A percentile compares a stretch with the other conserved stretches of the same genome.
phyloP scores from a whole-genome alignment of 2,888 invertebrate species.

The Lasioglossum pauxillum region DNA sequence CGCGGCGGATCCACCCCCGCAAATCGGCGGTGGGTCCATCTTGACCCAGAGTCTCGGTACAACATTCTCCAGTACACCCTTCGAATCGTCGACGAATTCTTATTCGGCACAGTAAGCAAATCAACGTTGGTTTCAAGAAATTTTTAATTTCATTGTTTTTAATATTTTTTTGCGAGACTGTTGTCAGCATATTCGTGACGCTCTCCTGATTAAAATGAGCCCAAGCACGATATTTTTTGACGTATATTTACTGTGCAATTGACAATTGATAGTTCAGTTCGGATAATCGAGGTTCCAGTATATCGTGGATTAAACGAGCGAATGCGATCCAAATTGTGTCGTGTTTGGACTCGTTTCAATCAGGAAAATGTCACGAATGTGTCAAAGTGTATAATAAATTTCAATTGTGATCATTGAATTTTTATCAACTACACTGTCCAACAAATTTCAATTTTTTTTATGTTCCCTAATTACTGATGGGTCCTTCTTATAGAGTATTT shows the following conservation, averaged over 20 bases:
- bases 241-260: not conserved
- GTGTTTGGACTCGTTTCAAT: not conserved
- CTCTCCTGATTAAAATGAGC: not conserved
- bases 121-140: not conserved
- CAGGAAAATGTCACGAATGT: not conserved
- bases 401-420: not conserved
- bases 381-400: not conserved
- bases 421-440: too few relatives aligned
- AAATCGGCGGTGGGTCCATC: not conserved
- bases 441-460: too few relatives aligned
- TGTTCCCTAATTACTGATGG: too few relatives aligned
- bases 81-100: not conserved
- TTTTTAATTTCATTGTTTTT: not conserved
- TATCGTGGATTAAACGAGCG: not conserved
- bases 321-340: not conserved
- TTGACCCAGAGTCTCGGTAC: not conserved
- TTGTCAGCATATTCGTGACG: not conserved
- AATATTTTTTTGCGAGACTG: not conserved
- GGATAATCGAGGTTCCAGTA: not conserved
- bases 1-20: slow-evolving; percentile 9
- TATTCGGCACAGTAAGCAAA: too few relatives aligned
- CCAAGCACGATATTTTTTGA: not conserved
- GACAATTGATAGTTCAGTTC: not conserved
- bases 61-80: too few relatives aligned
- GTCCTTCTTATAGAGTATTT: too few relatives aligned